Conservation (phyloP, 1,140 invertebrate species). For the Hypsibius dujardini region DNA sequence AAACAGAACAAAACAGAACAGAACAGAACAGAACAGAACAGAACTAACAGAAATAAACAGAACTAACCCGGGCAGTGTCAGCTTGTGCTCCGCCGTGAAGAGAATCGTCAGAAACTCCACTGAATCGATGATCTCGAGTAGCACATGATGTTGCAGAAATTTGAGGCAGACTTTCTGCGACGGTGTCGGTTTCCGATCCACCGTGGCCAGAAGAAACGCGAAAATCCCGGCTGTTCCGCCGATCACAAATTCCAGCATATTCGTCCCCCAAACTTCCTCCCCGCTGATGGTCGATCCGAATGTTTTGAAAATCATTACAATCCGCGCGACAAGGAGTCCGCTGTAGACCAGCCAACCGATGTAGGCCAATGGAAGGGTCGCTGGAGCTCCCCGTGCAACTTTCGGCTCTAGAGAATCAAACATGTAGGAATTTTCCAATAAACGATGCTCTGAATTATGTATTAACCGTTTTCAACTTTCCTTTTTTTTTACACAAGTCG, state of each 20-base stretch:
- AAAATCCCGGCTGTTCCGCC: background rate
- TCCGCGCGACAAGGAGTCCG: background rate
- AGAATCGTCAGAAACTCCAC: slow-evolving; percentile 1
- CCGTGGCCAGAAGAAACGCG: background rate
- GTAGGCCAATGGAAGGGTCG: background rate
- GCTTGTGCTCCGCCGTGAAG: background rate
- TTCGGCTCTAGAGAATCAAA: no score
- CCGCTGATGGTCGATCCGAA: background rate
- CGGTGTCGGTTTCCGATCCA: slow-evolving; percentile 3
- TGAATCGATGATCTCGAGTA: background rate
- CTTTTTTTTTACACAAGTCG: no score
- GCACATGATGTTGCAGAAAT: background rate
- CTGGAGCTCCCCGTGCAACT: no score
- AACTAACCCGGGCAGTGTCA: background rate
- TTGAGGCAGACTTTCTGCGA: slow-evolving; percentile 1
- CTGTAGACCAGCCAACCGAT: slow-evolving; percentile 8
- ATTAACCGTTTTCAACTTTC: no score
- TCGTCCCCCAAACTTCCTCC: background rate
- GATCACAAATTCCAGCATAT: background rate
- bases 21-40: no score
- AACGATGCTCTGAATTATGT: no score
- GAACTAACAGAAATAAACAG: no score
- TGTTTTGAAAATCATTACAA: background rate
- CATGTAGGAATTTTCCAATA: no score
- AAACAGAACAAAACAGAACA: no score